These are phyloP conservation scores for Tylochromis polylepis DNA, from an alignment of 2,113 vertebrate genomes.

Conservation along the genomic window DNA sequence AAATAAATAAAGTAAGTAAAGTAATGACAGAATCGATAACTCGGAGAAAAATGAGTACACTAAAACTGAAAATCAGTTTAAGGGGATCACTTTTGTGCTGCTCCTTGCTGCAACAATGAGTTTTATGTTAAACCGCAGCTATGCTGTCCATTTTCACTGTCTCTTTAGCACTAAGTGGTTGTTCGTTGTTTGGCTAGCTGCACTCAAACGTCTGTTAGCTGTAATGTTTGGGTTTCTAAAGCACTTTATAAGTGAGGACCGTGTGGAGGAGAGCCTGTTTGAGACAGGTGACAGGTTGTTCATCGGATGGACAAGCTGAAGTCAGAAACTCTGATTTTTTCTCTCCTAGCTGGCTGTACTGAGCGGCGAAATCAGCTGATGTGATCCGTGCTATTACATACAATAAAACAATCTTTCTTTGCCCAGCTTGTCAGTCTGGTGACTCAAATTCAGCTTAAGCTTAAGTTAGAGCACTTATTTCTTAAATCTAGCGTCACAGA, in stretches of 20 bases:
- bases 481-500: background rate
- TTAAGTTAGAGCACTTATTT: background rate
- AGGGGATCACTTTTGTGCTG: background rate
- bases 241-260: background rate
- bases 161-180: background rate
- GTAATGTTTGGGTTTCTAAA: background rate
- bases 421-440: background rate
- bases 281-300: background rate
- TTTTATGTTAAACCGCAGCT: background rate
- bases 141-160: background rate
- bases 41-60: background rate
- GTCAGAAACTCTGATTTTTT: background rate
- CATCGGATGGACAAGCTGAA: background rate
- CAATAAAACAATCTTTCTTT: background rate
- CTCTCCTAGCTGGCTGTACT: background rate
- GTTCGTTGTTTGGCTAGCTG: background rate
- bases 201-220: background rate
- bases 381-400: background rate
- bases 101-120: rapidly evolving
- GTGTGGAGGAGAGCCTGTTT: background rate
- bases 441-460: background rate
- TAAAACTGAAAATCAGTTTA: background rate
- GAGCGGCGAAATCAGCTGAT: background rate
- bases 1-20: no score
- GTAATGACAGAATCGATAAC: background rate